Evolutionary conservation across 2,797 vertebrate genomes (phyloP).

Genomic region (Sebastes vulpes): DNA sequence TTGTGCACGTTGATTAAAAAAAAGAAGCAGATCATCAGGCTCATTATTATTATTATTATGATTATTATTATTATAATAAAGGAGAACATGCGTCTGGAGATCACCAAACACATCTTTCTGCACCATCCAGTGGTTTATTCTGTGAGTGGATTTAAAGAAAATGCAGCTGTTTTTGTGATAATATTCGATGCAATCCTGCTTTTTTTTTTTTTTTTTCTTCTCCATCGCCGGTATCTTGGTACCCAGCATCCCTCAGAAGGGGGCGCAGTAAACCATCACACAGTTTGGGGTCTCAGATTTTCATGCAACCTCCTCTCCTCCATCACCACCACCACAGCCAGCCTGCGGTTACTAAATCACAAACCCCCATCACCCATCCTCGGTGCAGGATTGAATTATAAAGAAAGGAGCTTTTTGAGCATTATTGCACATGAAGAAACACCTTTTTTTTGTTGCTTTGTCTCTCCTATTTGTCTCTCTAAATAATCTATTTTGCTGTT

Average conservation of each 20-base stretch:
- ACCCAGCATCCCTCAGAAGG: constrained; percentile 63
- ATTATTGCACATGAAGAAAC: neutral
- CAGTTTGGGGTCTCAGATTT: constrained; percentile 57
- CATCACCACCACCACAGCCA: constrained; percentile 33
- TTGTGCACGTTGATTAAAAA: constrained; percentile 38
- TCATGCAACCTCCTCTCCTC: constrained; percentile 47
- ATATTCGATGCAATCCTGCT: constrained; percentile 28
- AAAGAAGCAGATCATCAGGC: neutral
- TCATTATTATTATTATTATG: constrained; percentile 17
- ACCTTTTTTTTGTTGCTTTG: neutral
- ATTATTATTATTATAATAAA: constrained; percentile 3
- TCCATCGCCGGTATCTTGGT: neutral
- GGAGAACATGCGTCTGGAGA: constrained; percentile 34
- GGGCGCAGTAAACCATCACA: constrained; percentile 72
- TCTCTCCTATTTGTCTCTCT: neutral
- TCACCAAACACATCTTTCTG: constrained; percentile 24
- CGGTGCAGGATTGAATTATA: constrained; percentile 28
- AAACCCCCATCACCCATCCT: constrained; percentile 29
- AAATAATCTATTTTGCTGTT: constrained; percentile 51
- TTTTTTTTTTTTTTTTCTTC: neutral
- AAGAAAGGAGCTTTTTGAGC: constrained; percentile 12
- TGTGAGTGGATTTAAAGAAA: neutral
- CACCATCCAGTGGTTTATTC: neutral
- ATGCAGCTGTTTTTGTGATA: neutral
- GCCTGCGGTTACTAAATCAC: constrained; percentile 48